Conservation (phyloP, 2,797 vertebrate genomes). For the Poecilia picta region DNA sequence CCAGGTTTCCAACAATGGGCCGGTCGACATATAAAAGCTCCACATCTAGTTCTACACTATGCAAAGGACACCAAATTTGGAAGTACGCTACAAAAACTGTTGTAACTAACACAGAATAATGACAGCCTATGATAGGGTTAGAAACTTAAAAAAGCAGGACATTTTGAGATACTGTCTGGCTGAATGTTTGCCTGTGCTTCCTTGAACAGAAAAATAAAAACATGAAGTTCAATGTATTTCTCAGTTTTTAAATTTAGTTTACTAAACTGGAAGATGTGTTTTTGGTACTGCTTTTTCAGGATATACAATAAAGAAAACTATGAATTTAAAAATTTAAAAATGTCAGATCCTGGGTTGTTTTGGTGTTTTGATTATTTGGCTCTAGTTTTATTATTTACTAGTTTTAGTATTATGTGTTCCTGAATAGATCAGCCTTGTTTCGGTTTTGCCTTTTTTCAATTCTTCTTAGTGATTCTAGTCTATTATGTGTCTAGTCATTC, state of each 20-base stretch:
- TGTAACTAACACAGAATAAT: not conserved
- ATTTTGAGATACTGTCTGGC: not conserved
- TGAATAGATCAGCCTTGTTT: too few species aligned
- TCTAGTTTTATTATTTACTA: too few species aligned
- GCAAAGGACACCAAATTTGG: conserved; percentile 12
- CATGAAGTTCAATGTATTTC: not conserved
- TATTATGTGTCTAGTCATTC: too few species aligned
- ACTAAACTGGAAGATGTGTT: not conserved
- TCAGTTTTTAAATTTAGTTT: not conserved
- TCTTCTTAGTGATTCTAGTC: too few species aligned
- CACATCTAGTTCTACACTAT: not conserved
- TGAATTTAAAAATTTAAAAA: too few species aligned
- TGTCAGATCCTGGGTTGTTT: too few species aligned
- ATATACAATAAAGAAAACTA: not conserved
- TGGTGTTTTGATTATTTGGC: too few species aligned
- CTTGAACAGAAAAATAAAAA: not conserved
- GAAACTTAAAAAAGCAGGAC: not conserved
- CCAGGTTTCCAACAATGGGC: conserved; percentile 35
- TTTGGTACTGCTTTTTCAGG: not conserved
- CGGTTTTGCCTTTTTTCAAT: too few species aligned
- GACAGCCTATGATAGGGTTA: not conserved
- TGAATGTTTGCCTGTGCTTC: not conserved
- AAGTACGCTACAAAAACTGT: not conserved
- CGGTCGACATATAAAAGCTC: conserved; percentile 9
- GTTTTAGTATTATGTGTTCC: too few species aligned